Evolutionary conservation across 2,888 invertebrate genomes (phyloP), one percentile per base, ranked within the genome.

Genomic region (Cepaea hortensis): DNA sequence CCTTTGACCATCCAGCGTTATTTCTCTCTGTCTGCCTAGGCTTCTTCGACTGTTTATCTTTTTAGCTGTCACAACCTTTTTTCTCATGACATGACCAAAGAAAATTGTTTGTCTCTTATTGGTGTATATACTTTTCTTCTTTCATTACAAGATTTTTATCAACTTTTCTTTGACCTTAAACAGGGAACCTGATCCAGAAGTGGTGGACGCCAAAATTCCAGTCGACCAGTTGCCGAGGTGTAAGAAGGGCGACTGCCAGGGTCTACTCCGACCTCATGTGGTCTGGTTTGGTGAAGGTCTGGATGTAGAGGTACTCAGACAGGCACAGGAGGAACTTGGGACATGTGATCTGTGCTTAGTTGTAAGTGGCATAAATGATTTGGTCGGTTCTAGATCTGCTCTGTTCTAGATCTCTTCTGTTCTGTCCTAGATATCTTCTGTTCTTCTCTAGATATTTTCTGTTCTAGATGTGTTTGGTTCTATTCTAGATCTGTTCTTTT

Each of bases 211-310:
- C 6, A 89, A 87, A 50, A 96, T 97, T 90, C 96, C 96, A n/a
- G 94, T 95, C 20, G 95, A 96, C 88, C 95, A 96, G 68, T 95
- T 98, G 80, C 97, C 97, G 9, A 96, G 93, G 90, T 98, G 97
- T 93, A 95, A 95, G 89, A 92, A 92, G 89, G 80, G 93, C 6
- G 91, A 90, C 15, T 98, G 97, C 93, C 95, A 95, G 46, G 96
- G 96, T 0, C 94, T 98, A 73, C 94, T 97, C 18, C 95, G 98
- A 85, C 97, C 98, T 1, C 96, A 97, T 92, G 97, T 98, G 89
- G 96, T 98, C 13, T 98, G 98, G 98, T 98, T 98, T 95, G 97
- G 97, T 5, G 98, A 98, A 95, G 95, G 95, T 90, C 95, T 98
- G 85, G 96, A 97, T 89, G 91, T 95, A 2, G 93, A 95, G 84